These are phyloP conservation scores for Pedetes capensis DNA, from an alignment of 2,113 vertebrate species.

Conservation along the genomic window DNA sequence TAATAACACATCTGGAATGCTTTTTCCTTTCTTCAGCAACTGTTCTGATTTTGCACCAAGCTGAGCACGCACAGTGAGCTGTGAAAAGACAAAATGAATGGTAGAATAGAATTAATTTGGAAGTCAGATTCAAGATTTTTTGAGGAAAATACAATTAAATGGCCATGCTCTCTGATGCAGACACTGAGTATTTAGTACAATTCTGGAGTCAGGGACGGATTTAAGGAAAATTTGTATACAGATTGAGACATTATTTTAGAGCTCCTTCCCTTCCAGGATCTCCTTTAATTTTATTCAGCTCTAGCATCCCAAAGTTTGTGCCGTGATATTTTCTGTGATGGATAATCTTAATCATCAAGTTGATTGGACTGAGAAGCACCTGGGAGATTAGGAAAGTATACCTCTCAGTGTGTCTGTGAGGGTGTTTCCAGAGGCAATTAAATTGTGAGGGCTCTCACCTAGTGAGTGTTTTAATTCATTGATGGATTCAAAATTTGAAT, in stretches of 20 bases:
- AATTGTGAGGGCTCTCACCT: too few species aligned
- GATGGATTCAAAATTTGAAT: too few species aligned
- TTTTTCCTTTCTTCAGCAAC: slow-evolving; percentile 86
- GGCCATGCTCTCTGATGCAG: not conserved
- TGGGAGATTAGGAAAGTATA: too few species aligned
- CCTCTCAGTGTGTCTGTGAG: too few species aligned
- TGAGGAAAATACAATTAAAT: not conserved
- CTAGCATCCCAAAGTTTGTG: not conserved
- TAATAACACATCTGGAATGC: slow-evolving; percentile 86
- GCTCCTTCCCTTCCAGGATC: not conserved
- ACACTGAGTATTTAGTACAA: not conserved
- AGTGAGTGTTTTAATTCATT: too few species aligned
- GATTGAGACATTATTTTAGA: not conserved
- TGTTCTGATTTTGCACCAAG: slow-evolving; percentile 84
- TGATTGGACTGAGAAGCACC: too few species aligned
- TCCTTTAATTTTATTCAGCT: not conserved
- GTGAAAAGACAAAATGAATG: slow-evolving; percentile 49
- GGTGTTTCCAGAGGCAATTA: too few species aligned
- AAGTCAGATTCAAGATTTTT: not conserved
- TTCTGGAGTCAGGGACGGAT: not conserved
- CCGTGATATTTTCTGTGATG: not conserved
- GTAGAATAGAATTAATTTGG: not conserved
- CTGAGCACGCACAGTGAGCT: slow-evolving; percentile 85
- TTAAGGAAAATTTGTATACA: not conserved
- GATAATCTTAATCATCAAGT: too few species aligned